Conservation (phyloP, 2,888 invertebrate species). For the Syrista parreyssii region DNA sequence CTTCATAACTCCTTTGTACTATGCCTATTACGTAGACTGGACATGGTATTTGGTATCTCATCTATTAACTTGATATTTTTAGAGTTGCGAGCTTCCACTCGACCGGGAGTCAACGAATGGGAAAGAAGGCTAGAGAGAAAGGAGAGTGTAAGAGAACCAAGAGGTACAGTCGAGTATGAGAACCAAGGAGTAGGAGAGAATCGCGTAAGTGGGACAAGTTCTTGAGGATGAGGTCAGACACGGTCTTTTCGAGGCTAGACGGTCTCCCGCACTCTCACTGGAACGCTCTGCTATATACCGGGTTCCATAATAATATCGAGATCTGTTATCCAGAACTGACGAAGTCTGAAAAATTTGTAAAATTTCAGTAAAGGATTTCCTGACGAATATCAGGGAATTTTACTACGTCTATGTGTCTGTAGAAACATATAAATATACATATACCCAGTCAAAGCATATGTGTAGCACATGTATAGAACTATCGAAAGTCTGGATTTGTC, state of each 20-base stretch:
- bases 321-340: not conserved
- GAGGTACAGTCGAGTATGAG: not conserved
- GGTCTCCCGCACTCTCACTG: not conserved
- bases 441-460: not conserved
- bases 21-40: not conserved
- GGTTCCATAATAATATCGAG: not conserved
- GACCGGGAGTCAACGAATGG: slow-evolving; percentile 5
- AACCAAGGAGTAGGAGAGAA: slow-evolving; percentile 16
- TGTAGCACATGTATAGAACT: not conserved
- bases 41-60: slow-evolving; percentile 15
- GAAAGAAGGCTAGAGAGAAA: slow-evolving; percentile 13
- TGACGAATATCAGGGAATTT: not conserved
- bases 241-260: slow-evolving; percentile 13
- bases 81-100: slow-evolving; percentile 30
- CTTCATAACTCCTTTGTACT: not conserved
- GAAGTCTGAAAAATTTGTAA: too few relatives aligned
- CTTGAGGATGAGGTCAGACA: slow-evolving; percentile 53
- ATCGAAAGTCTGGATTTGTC: not conserved
- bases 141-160: not conserved
- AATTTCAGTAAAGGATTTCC: too few relatives aligned
- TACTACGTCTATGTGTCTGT: not conserved
- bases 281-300: not conserved
- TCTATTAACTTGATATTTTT: slow-evolving; percentile 40
- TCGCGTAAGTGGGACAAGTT: slow-evolving; percentile 53
- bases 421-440: not conserved